Evolutionary conservation across 2,888 invertebrate genomes (phyloP).

Genomic region (Frankliniella intonsa): DNA sequence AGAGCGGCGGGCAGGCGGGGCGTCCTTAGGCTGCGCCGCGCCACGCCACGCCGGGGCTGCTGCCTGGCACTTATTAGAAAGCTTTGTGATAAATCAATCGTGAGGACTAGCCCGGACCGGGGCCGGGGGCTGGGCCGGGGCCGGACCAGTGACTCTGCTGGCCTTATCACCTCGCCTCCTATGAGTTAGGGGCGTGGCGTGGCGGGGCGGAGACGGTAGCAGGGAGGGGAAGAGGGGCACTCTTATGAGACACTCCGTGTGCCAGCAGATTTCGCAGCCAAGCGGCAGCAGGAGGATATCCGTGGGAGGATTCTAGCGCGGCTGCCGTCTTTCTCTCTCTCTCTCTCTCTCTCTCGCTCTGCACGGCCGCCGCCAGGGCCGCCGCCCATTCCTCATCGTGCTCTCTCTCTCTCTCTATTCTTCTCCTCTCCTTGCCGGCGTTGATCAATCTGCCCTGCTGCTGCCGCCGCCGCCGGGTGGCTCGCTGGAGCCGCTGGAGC

Average conservation of each 20-base stretch:
- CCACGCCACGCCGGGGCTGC: neutral
- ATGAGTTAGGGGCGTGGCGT: neutral
- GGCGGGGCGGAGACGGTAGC: neutral
- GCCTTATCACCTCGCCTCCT: slow-evolving; percentile 1
- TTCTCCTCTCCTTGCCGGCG: neutral
- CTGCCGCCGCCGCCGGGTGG: neutral
- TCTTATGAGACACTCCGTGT: neutral
- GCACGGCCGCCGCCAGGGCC: neutral
- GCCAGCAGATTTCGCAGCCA: neutral
- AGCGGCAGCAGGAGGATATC: neutral
- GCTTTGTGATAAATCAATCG: slow-evolving; percentile 17
- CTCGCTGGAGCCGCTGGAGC: too few species aligned
- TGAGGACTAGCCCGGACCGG: neutral
- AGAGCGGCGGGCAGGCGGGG: too few species aligned
- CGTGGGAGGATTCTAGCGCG: neutral
- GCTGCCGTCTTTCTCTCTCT: neutral
- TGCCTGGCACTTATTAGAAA: slow-evolving; percentile 22
- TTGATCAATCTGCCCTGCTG: slow-evolving; percentile 6
- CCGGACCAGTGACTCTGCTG: neutral
- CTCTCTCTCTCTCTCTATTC: neutral
- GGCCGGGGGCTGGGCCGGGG: neutral
- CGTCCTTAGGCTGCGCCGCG: too few species aligned
- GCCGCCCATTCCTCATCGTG: neutral
- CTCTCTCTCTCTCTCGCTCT: neutral
- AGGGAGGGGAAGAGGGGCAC: neutral